These are phyloP conservation scores for Clarias platycephalus DNA, from an alignment of 2,797 vertebrate genomes.

Conservation along the genomic window DNA sequence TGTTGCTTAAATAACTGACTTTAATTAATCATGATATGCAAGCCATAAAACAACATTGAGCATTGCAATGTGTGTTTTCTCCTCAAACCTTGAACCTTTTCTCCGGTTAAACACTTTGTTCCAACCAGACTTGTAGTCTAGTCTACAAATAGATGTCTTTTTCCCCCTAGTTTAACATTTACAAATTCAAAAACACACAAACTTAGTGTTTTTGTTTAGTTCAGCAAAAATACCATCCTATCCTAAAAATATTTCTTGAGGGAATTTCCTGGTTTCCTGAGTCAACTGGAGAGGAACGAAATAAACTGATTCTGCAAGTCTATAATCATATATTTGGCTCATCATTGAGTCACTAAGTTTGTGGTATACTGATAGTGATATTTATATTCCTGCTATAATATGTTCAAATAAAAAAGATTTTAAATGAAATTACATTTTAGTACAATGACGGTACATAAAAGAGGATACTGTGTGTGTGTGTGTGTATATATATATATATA, in stretches of 20 bases:
- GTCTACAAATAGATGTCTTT: constrained; percentile 59
- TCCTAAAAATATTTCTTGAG: constrained; percentile 64
- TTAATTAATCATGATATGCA: constrained; percentile 60
- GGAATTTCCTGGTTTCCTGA: constrained; percentile 46
- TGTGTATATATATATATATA: too few species aligned
- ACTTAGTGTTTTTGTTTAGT: constrained; percentile 66
- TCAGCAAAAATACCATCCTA: constrained; percentile 65
- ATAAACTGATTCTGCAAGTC: constrained; percentile 1
- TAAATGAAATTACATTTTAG: too few species aligned
- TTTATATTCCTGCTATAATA: not conserved
- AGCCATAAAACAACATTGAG: constrained; percentile 59
- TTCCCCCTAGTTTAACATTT: constrained; percentile 59
- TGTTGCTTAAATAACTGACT: constrained; percentile 61
- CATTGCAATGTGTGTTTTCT: constrained; percentile 40
- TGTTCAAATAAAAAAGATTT: not conserved
- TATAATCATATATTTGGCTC: not conserved
- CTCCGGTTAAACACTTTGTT: constrained; percentile 49
- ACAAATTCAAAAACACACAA: constrained; percentile 57
- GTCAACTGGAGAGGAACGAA: constrained; percentile 6
- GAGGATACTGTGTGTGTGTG: too few species aligned
- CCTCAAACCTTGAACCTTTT: constrained; percentile 39
- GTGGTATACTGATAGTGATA: not conserved
- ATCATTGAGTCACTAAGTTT: constrained; percentile 7
- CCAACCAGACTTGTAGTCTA: constrained; percentile 63
- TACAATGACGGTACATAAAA: too few species aligned